Conservation (phyloP, 2,888 invertebrate genomes). For the Blastobasis lacticolella region DNA sequence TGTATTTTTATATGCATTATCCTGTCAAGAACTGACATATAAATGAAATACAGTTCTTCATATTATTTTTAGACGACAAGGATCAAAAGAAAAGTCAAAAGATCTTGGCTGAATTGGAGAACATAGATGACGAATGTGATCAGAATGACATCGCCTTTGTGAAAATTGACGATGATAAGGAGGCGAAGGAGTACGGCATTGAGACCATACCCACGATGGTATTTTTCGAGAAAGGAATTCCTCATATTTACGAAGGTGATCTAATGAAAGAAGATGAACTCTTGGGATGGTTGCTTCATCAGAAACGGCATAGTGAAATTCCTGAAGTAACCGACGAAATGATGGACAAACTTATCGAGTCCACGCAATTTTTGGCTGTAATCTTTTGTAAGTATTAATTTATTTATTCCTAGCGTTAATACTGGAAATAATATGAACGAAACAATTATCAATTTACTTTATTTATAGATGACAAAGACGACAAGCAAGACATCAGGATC, state of each 20-base stretch:
- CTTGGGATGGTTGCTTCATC: constrained; percentile 91
- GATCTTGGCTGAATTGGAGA: constrained; percentile 87
- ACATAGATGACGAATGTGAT: constrained; percentile 95
- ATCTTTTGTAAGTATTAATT: constrained; percentile 85
- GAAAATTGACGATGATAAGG: constrained; percentile 90
- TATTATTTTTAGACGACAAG: constrained; percentile 83
- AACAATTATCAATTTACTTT: background rate
- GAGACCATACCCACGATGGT: constrained; percentile 89
- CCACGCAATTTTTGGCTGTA: constrained; percentile 86
- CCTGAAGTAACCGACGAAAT: constrained; percentile 95
- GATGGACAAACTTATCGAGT: constrained; percentile 92
- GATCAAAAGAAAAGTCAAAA: constrained; percentile 93
- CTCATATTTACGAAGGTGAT: constrained; percentile 86
- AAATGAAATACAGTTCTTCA: constrained; percentile 68
- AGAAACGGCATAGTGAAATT: constrained; percentile 92
- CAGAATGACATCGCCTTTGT: constrained; percentile 93
- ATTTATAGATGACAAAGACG: constrained; percentile 87
- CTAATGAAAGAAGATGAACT: constrained; percentile 92
- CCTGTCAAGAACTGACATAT: constrained; percentile 62
- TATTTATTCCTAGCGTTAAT: constrained; percentile 1
- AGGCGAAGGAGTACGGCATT: constrained; percentile 92
- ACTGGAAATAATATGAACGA: background rate
- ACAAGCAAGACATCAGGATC: constrained; percentile 90
- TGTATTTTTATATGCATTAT: constrained; percentile 27
- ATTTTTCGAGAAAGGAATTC: constrained; percentile 81